A percentile compares a stretch with the other conserved stretches of the same genome.
These are phyloP conservation scores for Tortrix viridana DNA, from an alignment of 2,888 invertebrate species.

Conservation along the genomic window DNA sequence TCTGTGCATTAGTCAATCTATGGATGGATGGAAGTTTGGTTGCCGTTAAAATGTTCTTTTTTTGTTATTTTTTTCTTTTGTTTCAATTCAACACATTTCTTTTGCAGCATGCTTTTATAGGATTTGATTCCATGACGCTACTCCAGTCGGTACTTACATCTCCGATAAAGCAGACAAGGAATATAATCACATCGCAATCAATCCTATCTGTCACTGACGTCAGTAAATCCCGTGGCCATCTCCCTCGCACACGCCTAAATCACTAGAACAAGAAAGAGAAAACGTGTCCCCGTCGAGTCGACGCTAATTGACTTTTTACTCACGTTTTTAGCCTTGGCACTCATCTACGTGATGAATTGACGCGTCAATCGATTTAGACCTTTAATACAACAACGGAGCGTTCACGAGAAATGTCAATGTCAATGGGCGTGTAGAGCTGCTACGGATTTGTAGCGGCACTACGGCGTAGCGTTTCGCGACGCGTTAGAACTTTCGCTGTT, in stretches of 20 bases:
- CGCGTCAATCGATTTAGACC: constrained; percentile 15
- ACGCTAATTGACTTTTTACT: constrained; percentile 14
- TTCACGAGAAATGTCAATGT: constrained; percentile 8
- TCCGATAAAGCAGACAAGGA: too few relatives aligned
- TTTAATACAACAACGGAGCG: background rate
- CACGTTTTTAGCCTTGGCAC: constrained; percentile 1
- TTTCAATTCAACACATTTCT: too few relatives aligned
- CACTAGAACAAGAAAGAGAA: background rate
- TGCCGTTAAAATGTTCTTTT: too few relatives aligned
- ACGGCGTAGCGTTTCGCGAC: constrained; percentile 1
- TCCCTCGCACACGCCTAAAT: background rate
- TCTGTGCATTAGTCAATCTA: too few relatives aligned
- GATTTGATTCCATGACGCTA: too few relatives aligned
- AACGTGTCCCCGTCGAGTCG: background rate
- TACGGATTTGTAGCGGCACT: constrained; percentile 7
- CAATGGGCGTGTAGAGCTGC: constrained; percentile 1
- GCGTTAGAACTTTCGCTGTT: background rate
- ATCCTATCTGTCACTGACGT: constrained; percentile 13
- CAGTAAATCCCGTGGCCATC: background rate
- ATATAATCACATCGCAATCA: constrained; percentile 12
- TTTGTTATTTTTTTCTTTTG: too few relatives aligned
- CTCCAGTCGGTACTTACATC: too few relatives aligned
- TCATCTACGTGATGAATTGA: constrained; percentile 9
- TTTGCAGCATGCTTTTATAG: too few relatives aligned
- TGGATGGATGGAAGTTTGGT: too few relatives aligned